Evolutionary conservation across 2,888 invertebrate species (phyloP), one percentile per base, ranked within the genome.

Genomic region (Platerodrilus igneus): DNA sequence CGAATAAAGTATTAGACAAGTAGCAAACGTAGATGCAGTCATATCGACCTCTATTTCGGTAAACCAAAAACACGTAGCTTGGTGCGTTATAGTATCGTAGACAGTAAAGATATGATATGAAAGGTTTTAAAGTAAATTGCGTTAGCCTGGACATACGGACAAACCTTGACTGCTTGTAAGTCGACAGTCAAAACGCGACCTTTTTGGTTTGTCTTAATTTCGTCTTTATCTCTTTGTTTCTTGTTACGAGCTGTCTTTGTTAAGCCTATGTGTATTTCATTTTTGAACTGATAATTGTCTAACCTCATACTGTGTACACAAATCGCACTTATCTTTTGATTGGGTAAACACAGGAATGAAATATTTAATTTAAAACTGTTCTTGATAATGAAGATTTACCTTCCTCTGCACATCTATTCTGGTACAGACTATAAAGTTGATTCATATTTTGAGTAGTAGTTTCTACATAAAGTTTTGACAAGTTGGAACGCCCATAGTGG

Each of bases 21-120:
- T 11, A 16, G 13, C 28, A 27, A 27, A 27, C 13, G 28, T 11
- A 4, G 28, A 27, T 8, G 28, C 28, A 27, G 28, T 27, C 13
- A 27, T 27, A 27, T 27, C 28, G 13, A 14, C 28, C 13, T 27
- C 28, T 4, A 14, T 27, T 16, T 27, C 28, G 16, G 28, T n/a
- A 14, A 27, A 27, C 28, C 28, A 27, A 27, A 27, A 27, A 16
- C 28, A 15, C 10, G 14, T 10, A 4, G 28, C 28, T 4, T 13
- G n/a, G 13, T 27, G 6, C 8, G 28, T 27, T 4, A 27, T 4
- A 6, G 13, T 4, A 10, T 27, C 28, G 13, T 27, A 27, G 7
- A 27, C n/a, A 4, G 28, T 27, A 27, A n/a, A 8, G n/a, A 11
- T 15, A 27, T 4, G n/a, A n/a, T n/a, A n/a, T n/a, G n/a, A n/a